Conservation (phyloP, 2,797 vertebrate genomes). For the Kryptopterus vitreolus region DNA sequence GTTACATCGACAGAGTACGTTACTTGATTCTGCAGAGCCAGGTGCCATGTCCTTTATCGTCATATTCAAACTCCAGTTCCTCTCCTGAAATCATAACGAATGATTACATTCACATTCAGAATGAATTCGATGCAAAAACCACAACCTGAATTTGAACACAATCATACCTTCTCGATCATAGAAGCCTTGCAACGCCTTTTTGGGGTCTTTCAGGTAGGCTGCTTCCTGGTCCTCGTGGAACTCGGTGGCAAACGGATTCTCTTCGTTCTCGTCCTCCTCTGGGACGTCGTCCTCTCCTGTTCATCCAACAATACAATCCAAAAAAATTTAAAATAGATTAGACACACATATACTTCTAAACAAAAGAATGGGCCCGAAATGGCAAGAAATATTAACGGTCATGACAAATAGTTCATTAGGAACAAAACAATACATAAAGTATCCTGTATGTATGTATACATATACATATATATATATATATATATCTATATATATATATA, state of each 20-base stretch:
- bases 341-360: background rate
- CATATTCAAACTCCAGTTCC: constrained; percentile 95
- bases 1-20: too few species aligned
- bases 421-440: too few species aligned
- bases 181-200: constrained; percentile 95
- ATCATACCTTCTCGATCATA: constrained; percentile 92
- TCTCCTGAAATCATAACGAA: constrained; percentile 76
- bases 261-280: constrained; percentile 91
- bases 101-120: background rate
- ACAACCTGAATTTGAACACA: background rate
- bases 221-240: constrained; percentile 95
- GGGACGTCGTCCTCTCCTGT: constrained; percentile 83
- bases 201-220: constrained; percentile 94
- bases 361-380: too few species aligned
- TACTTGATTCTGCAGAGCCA: constrained; percentile 98
- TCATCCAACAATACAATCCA: background rate
- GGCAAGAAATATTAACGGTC: too few species aligned
- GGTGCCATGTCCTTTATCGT: constrained; percentile 86
- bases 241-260: constrained; percentile 95
- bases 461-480: too few species aligned
- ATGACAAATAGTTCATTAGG: too few species aligned
- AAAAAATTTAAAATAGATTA: background rate
- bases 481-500: too few species aligned
- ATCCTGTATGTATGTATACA: too few species aligned
- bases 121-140: background rate